phyloP scores from a whole-genome alignment of 2,113 vertebrate species.

The Crotalus helleri region DNA sequence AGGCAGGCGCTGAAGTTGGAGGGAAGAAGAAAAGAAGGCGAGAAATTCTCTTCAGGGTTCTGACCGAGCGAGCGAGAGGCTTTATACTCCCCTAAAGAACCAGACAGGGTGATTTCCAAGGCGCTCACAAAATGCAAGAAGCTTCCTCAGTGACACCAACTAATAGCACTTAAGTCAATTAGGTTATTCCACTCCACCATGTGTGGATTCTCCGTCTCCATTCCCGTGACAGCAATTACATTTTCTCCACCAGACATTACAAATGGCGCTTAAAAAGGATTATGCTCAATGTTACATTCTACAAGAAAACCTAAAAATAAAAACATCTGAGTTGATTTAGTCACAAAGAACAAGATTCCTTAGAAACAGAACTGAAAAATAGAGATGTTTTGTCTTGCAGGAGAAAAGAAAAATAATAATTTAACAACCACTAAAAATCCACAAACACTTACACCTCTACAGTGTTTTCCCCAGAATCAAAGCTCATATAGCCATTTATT shows the following conservation, averaged over 20 bases:
- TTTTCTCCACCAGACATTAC: background rate
- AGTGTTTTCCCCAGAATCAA: background rate
- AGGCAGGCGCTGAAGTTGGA: background rate
- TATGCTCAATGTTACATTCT: background rate
- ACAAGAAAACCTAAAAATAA: background rate
- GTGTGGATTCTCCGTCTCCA: background rate
- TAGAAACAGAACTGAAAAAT: conserved; percentile 5
- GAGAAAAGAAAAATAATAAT: background rate
- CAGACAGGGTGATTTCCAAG: background rate
- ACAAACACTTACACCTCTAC: background rate
- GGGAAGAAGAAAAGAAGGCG: background rate
- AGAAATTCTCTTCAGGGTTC: background rate
- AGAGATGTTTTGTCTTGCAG: conserved; percentile 7
- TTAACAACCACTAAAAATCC: background rate
- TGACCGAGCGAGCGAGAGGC: background rate
- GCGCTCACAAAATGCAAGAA: background rate
- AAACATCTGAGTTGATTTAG: background rate
- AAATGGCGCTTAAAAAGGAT: background rate
- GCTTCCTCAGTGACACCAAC: background rate
- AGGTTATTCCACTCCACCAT: rapidly evolving
- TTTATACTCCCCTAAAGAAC: background rate
- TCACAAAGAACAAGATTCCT: background rate
- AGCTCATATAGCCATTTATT: conserved; percentile 18
- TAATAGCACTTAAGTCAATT: background rate
- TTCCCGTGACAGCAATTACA: background rate